Evolutionary conservation across 2,888 invertebrate species (phyloP), one percentile per base, ranked within the genome.

Genomic region (Beris morrisii): DNA sequence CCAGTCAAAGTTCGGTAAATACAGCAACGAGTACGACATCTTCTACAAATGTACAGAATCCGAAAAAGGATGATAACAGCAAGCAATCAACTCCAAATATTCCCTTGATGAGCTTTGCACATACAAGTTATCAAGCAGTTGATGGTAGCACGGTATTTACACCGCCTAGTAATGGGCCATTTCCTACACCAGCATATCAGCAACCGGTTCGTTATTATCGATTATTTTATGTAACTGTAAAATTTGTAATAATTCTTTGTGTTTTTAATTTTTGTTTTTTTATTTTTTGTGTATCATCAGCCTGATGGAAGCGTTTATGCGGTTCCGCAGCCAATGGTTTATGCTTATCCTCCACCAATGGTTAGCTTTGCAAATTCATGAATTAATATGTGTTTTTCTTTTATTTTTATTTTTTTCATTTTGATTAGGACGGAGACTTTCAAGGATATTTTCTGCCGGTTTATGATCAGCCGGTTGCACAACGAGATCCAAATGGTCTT

Each of bases 281-380:
- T 15, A n/a, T 66, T 64, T 58, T 64, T 15, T 66, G 52, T 30
- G 59, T 56, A 48, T 48, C 15, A 50, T 43, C 32, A 81, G 81
- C 78, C 77, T 73, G 81, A 81, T 74, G 81, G 81, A 71, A 81
- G 77, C 71, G 76, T 81, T 70, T 81, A 81, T 72, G 80, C 81
- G 32, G 76, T 81, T 69, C 80, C 80, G 13, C 80, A 80, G 71
- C 76, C 78, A 73, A 81, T 81, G 81, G 76, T 81, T 53, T 81
- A 81, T 67, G 73, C 77, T 63, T 77, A 80, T 71, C 79, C 79
- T 70, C 78, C 77, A 32, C 77, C 75, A 71, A 76, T 75, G 68
- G 74, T 77, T 71, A 58, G 53, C 31, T 5, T 55, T 11, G 46
- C 15, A 65, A 48, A 65, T 3, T 31, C 31, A 57, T 58, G 32